Percentiles rank a stretch among this genome's conserved stretches.
phyloP scores from a whole-genome alignment of 2,888 invertebrate genomes.

The Ophion obscuratus region DNA sequence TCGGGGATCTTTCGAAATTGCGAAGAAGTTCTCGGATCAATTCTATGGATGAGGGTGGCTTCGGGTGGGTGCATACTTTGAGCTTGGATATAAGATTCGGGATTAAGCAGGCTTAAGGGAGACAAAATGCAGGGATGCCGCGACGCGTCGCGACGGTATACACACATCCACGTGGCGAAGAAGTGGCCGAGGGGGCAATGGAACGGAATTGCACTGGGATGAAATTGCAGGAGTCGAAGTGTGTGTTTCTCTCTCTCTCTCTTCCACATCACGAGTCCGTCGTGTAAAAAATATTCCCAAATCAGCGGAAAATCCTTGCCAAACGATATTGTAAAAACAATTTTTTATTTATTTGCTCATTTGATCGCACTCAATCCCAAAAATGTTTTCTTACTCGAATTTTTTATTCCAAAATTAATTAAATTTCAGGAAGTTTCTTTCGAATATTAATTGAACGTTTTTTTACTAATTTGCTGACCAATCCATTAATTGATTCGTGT shows the following conservation, averaged over 20 bases:
- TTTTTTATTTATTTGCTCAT: background rate
- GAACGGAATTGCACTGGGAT: conserved; percentile 46
- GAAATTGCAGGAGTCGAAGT: conserved; percentile 55
- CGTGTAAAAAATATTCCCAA: conserved; percentile 16
- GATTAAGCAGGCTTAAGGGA: conserved; percentile 52
- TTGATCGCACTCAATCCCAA: too few relatives aligned
- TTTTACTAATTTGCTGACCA: too few relatives aligned
- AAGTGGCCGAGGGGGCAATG: conserved; percentile 11
- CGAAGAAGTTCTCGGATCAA: conserved; percentile 42
- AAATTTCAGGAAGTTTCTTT: too few relatives aligned
- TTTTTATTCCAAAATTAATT: too few relatives aligned
- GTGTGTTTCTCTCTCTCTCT: background rate
- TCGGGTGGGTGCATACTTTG: background rate
- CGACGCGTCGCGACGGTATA: conserved; percentile 19
- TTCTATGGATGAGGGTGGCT: conserved; percentile 29
- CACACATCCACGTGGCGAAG: conserved; percentile 39
- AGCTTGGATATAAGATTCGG: conserved; percentile 35
- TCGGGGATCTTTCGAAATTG: conserved; percentile 24
- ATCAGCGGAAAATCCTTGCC: background rate
- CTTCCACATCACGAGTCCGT: conserved; percentile 1
- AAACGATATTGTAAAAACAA: background rate
- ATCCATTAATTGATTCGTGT: too few relatives aligned
- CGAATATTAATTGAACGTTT: too few relatives aligned
- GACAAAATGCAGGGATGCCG: conserved; percentile 36
- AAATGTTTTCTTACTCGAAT: too few relatives aligned